Evolutionary conservation across 2,888 invertebrate species (phyloP).

Genomic region (Cataglyphis cursor): DNA sequence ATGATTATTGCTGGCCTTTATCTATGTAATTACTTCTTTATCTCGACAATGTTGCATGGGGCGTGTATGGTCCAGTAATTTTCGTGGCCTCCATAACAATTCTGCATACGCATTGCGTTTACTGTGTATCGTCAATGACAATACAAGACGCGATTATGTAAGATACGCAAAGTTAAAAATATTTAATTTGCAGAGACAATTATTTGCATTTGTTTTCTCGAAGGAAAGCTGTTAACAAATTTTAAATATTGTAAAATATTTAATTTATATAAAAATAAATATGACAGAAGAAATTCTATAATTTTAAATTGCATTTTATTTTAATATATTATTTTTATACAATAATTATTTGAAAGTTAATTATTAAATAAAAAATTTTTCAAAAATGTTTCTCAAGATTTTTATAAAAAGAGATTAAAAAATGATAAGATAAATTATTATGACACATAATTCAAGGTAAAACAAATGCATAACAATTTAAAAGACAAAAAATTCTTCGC

Average conservation of each 20-base stretch:
- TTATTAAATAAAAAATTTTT: background rate
- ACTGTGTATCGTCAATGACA: conserved; percentile 37
- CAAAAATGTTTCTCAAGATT: background rate
- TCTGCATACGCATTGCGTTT: conserved; percentile 55
- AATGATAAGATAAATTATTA: conserved; percentile 55
- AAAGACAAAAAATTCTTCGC: conserved; percentile 66
- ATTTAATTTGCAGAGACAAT: conserved; percentile 11
- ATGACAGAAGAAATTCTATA: background rate
- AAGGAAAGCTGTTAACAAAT: conserved; percentile 19
- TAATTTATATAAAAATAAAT: background rate
- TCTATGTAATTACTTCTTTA: conserved; percentile 66
- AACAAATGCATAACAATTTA: conserved; percentile 47
- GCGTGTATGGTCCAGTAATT: conserved; percentile 70
- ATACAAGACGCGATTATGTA: conserved; percentile 22
- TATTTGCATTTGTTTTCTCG: conserved; percentile 13
- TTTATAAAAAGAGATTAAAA: conserved; percentile 22
- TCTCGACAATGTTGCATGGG: conserved; percentile 58
- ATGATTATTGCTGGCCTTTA: conserved; percentile 68
- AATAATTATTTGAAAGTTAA: background rate
- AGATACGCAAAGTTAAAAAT: conserved; percentile 19
- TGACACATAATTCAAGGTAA: conserved; percentile 50
- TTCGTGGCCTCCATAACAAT: conserved; percentile 69
- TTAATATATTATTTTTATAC: background rate
- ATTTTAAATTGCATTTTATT: background rate
- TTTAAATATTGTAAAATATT: background rate